Evolutionary conservation across 2,113 vertebrate genomes (phyloP).

Genomic region (Ovis canadensis): DNA sequence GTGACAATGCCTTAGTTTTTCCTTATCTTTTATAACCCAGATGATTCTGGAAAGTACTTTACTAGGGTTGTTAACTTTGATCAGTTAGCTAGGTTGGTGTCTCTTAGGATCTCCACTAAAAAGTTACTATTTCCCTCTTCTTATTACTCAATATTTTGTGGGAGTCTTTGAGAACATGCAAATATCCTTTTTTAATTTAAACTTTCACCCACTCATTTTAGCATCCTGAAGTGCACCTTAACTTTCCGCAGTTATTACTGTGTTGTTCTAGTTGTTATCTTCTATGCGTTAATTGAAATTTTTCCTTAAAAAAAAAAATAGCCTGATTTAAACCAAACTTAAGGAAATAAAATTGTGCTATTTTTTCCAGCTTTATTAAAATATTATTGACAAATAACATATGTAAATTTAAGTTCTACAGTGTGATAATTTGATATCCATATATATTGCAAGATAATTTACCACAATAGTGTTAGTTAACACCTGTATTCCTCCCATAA

Average conservation of each 20-base stretch:
- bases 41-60: not conserved
- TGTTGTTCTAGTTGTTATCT: not conserved
- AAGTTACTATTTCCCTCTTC: not conserved
- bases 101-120: not conserved
- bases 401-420: not conserved
- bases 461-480: not conserved
- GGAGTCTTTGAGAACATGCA: not conserved
- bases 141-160: not conserved
- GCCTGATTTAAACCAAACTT: not conserved
- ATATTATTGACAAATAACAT: not conserved
- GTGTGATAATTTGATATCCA: not conserved
- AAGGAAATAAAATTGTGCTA: not conserved
- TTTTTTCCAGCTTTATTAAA: not conserved
- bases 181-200: not conserved
- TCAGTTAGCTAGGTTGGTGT: not conserved
- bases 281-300: not conserved
- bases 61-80: not conserved
- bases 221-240: not conserved
- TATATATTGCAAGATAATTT: not conserved
- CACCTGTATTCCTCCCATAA: not conserved
- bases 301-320: not conserved
- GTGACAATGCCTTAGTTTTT: not conserved
- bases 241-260: not conserved
- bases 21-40: not conserved
- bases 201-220: not conserved